Conservation (phyloP, 2,797 vertebrate genomes). For the Rhinella marina region DNA sequence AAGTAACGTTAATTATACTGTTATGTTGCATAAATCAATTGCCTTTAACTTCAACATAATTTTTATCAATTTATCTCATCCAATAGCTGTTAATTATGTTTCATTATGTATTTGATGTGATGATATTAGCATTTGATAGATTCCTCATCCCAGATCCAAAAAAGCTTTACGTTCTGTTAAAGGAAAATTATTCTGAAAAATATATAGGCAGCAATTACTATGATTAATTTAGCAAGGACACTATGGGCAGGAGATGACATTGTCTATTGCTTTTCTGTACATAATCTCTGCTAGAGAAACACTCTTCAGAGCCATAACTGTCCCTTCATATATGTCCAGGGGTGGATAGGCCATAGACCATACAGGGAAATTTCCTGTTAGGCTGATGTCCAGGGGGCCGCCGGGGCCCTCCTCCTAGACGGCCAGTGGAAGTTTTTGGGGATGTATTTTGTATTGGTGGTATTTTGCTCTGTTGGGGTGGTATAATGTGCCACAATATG, state of each 20-base stretch:
- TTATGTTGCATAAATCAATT: slow-evolving; percentile 44
- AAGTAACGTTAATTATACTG: slow-evolving; percentile 47
- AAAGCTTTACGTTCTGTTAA: slow-evolving; percentile 6
- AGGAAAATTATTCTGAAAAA: slow-evolving; percentile 16
- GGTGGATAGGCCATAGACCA: no score
- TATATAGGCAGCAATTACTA: slow-evolving; percentile 3
- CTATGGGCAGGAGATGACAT: not conserved
- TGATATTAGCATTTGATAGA: slow-evolving; percentile 26
- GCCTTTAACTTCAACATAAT: slow-evolving; percentile 25
- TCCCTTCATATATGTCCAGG: not conserved
- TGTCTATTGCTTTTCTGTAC: not conserved
- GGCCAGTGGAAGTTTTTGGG: no score
- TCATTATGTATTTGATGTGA: slow-evolving; percentile 40
- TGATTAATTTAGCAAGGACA: slow-evolving; percentile 17
- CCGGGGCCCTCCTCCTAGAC: no score
- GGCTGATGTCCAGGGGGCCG: no score
- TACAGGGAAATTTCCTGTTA: no score
- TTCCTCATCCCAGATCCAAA: not conserved
- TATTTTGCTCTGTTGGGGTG: no score
- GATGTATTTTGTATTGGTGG: no score
- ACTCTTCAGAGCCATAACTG: not conserved
- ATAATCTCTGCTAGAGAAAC: not conserved
- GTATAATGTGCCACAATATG: no score
- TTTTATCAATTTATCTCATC: slow-evolving; percentile 27
- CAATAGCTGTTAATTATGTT: slow-evolving; percentile 44